Evolutionary conservation across 2,888 invertebrate genomes (phyloP), one percentile per base, ranked within the genome.

Genomic region (Xestia c-nigrum): DNA sequence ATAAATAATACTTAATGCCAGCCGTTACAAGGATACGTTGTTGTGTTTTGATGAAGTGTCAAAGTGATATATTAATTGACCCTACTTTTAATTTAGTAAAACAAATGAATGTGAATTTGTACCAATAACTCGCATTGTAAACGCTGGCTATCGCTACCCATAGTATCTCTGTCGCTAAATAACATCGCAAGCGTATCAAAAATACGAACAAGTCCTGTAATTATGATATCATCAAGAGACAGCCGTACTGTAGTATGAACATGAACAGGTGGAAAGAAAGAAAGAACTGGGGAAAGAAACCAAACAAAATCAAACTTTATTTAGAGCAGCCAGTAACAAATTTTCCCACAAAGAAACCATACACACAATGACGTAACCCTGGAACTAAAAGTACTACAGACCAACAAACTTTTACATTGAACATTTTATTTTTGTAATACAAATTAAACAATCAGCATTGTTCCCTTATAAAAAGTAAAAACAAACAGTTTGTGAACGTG

Each of bases 401-500:
- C 0, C 21, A 16, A 64, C n/a, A 40, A 63, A 3, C 64, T 43
- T 40, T 14, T 43, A n/a, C 21, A 14, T 19, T 10, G 0, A 61
- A 9, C n/a, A n/a, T n/a, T n/a, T 19, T 9, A 31, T 19, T 31
- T 19, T 31, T 31, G 59, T 59, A 31, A 59, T 31, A 59, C 31
- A 57, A 59, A 16, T 19, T 19, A 59, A 19, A 31, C 31, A 31
- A 59, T 31, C 9, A 9, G 31, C 31, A 59, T 59, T 19, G 19
- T 31, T 73, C 71, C 19, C 21, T 31, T 31, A 12, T 38, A 68
- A 59, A 81, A 64, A 46, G 31, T 59, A 40, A 10, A 43, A n/a
- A 63, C 9, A 61, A 76, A 75, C 55, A 47, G 4, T 61, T 40
- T 64, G 16, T 47, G 19, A 21, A n/a, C 80, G 70, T 55, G 67